Conservation (phyloP, 2,888 invertebrate species). For the Xestia ashworthii region DNA sequence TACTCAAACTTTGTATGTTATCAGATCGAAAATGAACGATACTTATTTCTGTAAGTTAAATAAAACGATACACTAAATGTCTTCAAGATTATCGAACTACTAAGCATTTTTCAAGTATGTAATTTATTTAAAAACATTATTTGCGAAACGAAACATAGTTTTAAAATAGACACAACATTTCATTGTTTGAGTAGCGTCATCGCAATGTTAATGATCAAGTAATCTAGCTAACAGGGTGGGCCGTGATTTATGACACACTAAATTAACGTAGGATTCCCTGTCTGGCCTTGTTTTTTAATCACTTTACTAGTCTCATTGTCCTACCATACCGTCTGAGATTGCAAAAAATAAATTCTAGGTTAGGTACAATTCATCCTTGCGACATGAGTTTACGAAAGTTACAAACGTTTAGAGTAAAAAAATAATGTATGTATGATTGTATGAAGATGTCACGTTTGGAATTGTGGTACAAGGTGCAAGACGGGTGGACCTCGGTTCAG, state of each 20-base stretch:
- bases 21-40: background rate
- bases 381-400: constrained; percentile 23
- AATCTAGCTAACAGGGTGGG: constrained; percentile 57
- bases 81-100: background rate
- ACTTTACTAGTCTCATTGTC: constrained; percentile 37
- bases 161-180: constrained; percentile 42
- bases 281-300: constrained; percentile 60
- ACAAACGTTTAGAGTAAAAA: constrained; percentile 24
- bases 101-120: background rate
- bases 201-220: constrained; percentile 57
- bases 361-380: constrained; percentile 44
- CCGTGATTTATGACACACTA: constrained; percentile 53
- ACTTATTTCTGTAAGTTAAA: background rate
- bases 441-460: constrained; percentile 70
- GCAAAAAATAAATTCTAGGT: constrained; percentile 42
- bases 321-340: constrained; percentile 23
- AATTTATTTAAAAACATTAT: constrained; percentile 4
- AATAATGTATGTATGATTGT: constrained; percentile 57
- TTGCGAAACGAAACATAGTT: constrained; percentile 12
- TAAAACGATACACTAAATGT: background rate
- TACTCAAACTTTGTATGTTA: background rate
- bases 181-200: constrained; percentile 55
- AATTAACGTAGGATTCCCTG: constrained; percentile 59
- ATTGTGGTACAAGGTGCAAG: constrained; percentile 73
- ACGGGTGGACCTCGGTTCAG: constrained; percentile 80